Evolutionary conservation across 1,140 invertebrate genomes (phyloP).

Genomic region (Agraylea sexmaculata): DNA sequence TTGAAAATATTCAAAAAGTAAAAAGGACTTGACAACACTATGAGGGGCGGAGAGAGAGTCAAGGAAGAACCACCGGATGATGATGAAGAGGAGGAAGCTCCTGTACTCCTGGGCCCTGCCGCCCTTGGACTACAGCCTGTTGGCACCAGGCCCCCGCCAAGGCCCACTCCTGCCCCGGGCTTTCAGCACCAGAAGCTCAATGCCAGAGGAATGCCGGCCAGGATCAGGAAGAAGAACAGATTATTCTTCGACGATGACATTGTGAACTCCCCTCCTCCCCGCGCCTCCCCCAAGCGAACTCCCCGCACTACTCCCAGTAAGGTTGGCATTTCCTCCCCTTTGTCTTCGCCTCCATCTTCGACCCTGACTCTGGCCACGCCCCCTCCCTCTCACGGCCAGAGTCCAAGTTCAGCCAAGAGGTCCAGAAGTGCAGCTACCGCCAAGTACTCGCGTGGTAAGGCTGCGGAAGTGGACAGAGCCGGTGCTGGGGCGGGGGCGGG

Average conservation of each 20-base stretch:
- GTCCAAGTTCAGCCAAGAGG: too few relatives aligned
- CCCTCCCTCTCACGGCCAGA: constrained; percentile 23
- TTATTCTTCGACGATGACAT: constrained; percentile 87
- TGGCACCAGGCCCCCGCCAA: constrained; percentile 58
- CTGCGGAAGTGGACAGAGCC: too few relatives aligned
- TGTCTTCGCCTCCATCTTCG: constrained; percentile 26
- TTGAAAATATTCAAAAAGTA: constrained; percentile 36
- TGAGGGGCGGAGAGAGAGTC: constrained; percentile 34
- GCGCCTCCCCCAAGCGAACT: constrained; percentile 49
- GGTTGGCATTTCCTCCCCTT: constrained; percentile 37
- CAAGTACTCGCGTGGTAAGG: not conserved
- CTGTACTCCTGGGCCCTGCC: constrained; percentile 58
- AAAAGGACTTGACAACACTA: constrained; percentile 40
- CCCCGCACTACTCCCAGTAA: constrained; percentile 38
- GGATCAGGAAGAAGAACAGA: constrained; percentile 82
- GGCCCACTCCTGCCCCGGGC: constrained; percentile 51
- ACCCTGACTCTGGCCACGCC: constrained; percentile 36
- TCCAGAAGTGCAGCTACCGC: constrained; percentile 5
- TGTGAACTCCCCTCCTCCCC: constrained; percentile 63
- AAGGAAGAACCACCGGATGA: constrained; percentile 52
- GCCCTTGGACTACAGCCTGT: constrained; percentile 67
- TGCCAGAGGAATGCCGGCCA: constrained; percentile 74
- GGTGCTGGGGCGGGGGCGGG: too few relatives aligned
- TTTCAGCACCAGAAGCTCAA: constrained; percentile 66
- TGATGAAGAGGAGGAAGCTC: constrained; percentile 51